Evolutionary conservation across 2,888 invertebrate species (phyloP).

Genomic region (Euclidia mi): DNA sequence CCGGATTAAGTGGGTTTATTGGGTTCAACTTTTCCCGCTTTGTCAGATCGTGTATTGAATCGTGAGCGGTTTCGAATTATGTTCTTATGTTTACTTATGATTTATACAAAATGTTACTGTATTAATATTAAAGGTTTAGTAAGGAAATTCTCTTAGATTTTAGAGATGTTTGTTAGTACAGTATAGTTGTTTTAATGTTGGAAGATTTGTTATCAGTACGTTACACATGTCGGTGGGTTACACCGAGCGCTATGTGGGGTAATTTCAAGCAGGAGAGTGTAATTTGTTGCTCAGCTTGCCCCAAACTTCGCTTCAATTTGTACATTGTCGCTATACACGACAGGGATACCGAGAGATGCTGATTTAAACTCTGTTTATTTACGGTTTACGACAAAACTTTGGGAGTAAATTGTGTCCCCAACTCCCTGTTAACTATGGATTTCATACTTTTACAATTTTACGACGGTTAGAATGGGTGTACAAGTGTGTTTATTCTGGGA

Average conservation of each 20-base stretch:
- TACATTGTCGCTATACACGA: constrained; percentile 17
- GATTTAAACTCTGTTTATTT: constrained; percentile 64
- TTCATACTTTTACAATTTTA: constrained; percentile 26
- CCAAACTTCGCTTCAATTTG: constrained; percentile 52
- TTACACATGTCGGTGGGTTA: too few species aligned
- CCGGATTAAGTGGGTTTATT: constrained; percentile 43
- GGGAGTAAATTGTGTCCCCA: constrained; percentile 58
- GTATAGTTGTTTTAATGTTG: too few species aligned
- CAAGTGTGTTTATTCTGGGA: too few species aligned
- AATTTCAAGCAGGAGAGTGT: constrained; percentile 52
- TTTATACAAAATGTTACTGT: neutral
- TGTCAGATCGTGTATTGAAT: constrained; percentile 17
- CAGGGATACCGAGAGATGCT: constrained; percentile 44
- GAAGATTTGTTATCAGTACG: too few species aligned
- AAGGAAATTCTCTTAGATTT: too few species aligned
- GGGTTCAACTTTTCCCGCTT: constrained; percentile 26
- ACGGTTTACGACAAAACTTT: constrained; percentile 66
- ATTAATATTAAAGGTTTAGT: neutral
- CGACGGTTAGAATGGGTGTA: too few species aligned
- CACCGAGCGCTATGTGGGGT: too few species aligned
- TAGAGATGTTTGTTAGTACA: too few species aligned
- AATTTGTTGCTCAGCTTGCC: constrained; percentile 64
- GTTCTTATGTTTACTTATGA: constrained; percentile 19
- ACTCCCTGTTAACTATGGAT: constrained; percentile 45
- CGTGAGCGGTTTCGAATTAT: constrained; percentile 6